A percentile compares a stretch with the other conserved stretches of the same genome.
Conservation (phyloP, 2,797 vertebrate species). For the Sebastes flavidus region DNA sequence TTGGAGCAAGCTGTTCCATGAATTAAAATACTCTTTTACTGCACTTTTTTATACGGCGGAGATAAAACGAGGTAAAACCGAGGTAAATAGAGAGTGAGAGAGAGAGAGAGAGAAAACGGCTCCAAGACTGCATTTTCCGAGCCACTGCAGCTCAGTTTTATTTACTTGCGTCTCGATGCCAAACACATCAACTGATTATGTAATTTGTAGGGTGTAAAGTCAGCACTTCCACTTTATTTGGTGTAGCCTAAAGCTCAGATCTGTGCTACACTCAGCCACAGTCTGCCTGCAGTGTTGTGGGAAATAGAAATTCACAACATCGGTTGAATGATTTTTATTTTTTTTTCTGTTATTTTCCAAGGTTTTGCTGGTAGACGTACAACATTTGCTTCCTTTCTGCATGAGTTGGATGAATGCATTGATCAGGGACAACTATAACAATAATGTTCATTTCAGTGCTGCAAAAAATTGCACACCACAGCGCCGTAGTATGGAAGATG, state of each 20-base stretch:
- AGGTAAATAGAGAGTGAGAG: background rate
- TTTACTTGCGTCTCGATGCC: slow-evolving; percentile 22
- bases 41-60: slow-evolving; percentile 18
- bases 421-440: background rate
- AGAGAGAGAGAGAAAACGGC: background rate
- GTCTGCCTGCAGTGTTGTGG: background rate
- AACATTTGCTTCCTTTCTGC: background rate
- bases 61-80: slow-evolving; percentile 20
- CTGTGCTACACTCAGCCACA: background rate
- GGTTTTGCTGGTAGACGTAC: background rate
- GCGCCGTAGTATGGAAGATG: background rate
- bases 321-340: too few species aligned
- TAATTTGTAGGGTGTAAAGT: slow-evolving; percentile 26
- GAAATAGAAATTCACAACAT: too few species aligned
- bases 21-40: slow-evolving; percentile 34
- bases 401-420: background rate
- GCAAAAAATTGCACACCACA: background rate
- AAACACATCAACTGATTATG: slow-evolving; percentile 38
- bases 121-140: slow-evolving; percentile 12
- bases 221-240: slow-evolving; percentile 34
- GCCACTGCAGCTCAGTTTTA: slow-evolving; percentile 22
- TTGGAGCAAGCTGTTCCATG: slow-evolving; percentile 9
- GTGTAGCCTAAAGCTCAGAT: background rate
- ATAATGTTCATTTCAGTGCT: background rate
- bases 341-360: background rate